Evolutionary conservation across 2,888 invertebrate genomes (phyloP), one percentile per base, ranked within the genome.

Genomic region (Latrodectus hesperus): DNA sequence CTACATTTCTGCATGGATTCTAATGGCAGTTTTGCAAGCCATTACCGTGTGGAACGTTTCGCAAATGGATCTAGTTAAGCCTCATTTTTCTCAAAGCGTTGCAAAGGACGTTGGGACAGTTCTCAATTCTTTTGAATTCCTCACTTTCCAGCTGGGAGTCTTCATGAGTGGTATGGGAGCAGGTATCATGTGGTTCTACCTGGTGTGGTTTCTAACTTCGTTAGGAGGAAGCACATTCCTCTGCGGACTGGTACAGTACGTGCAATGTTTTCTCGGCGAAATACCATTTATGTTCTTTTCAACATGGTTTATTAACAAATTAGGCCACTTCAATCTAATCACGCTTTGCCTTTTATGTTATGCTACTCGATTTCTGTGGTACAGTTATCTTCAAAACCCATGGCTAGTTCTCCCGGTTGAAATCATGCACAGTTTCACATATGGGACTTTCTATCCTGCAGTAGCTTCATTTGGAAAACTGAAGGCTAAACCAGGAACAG

Each of bases 381-480:
- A 91, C 79, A 91, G 92, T 2, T 90, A 91, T 71, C 79, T 92
- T 4, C 71, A 83, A 5, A 90, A 91, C 74, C 90, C 91, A 2
- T 92, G 92, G 92, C 89, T 86, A 71, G 91, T 91, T 8, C 89
- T 92, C 53, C 89, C 90, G 0, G 88, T 92, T 10, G 92, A 92
- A 86, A 90, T 91, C 0, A 84, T 91, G 9, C 92, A 92, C 90
- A 91, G 92, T 51, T 84, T 92, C 26, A 91, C 91, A 9, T 92
- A 92, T 90, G 92, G 91, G 11, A 89, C 92, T 10, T 91, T 92
- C 91, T 92, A 91, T 81, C 91, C 92, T 8, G 95, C 96, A 14
- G 96, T 97, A 96, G 95, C 96, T 22, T 96, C 96, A 0, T 97
- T 97, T 92, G 97, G 97, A 0, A 96, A 95, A 91, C 94, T 95